Percentiles rank a stretch among this genome's conserved stretches.
phyloP scores from a whole-genome alignment of 1,140 invertebrate genomes.

The Sogatella furcifera region DNA sequence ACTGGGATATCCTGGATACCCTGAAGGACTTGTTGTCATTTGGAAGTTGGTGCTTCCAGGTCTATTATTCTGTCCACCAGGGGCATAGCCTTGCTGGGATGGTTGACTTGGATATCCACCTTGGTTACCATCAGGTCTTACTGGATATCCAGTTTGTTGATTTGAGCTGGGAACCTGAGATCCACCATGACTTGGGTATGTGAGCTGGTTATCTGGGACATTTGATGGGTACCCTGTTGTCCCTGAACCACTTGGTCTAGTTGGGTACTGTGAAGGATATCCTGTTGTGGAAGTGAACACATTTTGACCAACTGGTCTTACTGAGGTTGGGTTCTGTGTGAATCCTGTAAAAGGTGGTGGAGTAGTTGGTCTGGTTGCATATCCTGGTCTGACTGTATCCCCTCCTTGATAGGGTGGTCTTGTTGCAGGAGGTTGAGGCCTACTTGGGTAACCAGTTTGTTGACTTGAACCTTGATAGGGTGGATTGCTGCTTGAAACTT shows the following conservation, averaged over 20 bases:
- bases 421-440: slow-evolving; percentile 18
- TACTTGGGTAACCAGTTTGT: slow-evolving; percentile 19
- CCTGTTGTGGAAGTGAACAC: neutral
- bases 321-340: slow-evolving; percentile 13
- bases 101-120: slow-evolving; percentile 23
- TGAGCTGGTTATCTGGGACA: slow-evolving; percentile 13
- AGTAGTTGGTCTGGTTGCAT: slow-evolving; percentile 17
- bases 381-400: slow-evolving; percentile 16
- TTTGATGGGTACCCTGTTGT: slow-evolving; percentile 23
- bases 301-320: neutral
- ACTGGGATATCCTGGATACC: slow-evolving; percentile 22
- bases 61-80: slow-evolving; percentile 22
- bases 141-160: slow-evolving; percentile 18
- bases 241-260: slow-evolving; percentile 22
- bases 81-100: slow-evolving; percentile 19
- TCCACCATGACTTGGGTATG: slow-evolving; percentile 17
- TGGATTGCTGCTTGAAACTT: slow-evolving; percentile 17
- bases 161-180: slow-evolving; percentile 20
- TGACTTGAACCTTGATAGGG: slow-evolving; percentile 18
- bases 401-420: slow-evolving; percentile 17
- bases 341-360: slow-evolving; percentile 17
- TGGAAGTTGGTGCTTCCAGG: slow-evolving; percentile 26
- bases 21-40: slow-evolving; percentile 26
- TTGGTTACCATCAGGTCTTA: slow-evolving; percentile 20
- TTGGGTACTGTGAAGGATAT: slow-evolving; percentile 13